Evolutionary conservation across 2,888 invertebrate species (phyloP), one percentile per base, ranked within the genome.

Genomic region (Dorcus hopei): DNA sequence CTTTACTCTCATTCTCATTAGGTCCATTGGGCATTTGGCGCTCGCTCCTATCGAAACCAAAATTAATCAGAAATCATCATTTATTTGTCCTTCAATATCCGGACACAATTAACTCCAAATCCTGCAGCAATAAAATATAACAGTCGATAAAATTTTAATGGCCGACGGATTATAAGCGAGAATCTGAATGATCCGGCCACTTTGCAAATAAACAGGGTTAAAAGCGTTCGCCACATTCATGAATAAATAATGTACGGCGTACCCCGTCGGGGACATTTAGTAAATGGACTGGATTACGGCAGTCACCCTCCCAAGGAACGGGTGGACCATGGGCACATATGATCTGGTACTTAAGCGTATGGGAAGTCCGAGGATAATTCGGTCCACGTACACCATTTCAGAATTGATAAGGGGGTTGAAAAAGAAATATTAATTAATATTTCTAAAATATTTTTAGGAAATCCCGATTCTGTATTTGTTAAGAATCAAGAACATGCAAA

Each of bases 261-360:
- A 61, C 55, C 61, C 58, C 58, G 68, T 60, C 65, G 66, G 68
- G 61, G 70, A 73, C 72, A 76, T 75, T 73, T 73, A 70, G 68
- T 72, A 77, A 76, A 77, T 77, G 77, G 76, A 75, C 73, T 62
- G 77, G 76, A 77, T 77, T 77, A 77, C 71, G 63, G 72, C 72
- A 61, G 73, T 73, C 72, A 72, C 74, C 73, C 72, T 61, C 26
- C 61, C 54, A 40, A 43, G 62, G 61, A 26, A 57, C 33, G 38
- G 50, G 48, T 23, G 14, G 47, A 47, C 47, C 9, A 26, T 9
- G 47, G 19, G 47, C 47, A 47, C 26, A 26, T 26, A 16, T 47
- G 47, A 47, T 33, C 26, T 33, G 47, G 26, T 47, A 47, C 19
- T 47, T 26, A 47, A 47, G 47, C 26, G 51, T 26, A 14, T 19